Evolutionary conservation across 2,113 vertebrate genomes (phyloP).

Genomic region (Eurypyga helias): DNA sequence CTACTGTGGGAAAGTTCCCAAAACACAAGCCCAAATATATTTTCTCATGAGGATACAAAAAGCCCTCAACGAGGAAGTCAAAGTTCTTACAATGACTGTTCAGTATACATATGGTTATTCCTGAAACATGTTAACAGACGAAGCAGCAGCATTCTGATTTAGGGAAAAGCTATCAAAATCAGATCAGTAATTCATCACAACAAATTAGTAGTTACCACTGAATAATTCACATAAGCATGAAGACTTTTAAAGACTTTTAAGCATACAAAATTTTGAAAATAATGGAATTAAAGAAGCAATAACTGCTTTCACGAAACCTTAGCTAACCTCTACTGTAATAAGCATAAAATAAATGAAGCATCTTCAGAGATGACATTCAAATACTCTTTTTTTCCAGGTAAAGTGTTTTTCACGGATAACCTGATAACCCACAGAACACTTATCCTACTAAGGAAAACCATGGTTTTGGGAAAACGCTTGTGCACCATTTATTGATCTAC

Average conservation of each 20-base stretch:
- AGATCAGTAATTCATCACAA: background rate
- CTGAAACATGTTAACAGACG: background rate
- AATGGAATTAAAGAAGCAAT: background rate
- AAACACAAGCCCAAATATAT: slow-evolving; percentile 57
- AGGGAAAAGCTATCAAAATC: background rate
- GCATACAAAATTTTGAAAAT: background rate
- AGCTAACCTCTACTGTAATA: background rate
- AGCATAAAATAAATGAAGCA: background rate
- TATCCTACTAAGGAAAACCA: background rate
- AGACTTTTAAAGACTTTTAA: background rate
- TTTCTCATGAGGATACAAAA: slow-evolving; percentile 61
- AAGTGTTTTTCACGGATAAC: background rate
- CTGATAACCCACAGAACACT: background rate
- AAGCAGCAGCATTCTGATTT: background rate
- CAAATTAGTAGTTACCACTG: background rate
- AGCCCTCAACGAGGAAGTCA: slow-evolving; percentile 18
- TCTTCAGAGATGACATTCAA: background rate
- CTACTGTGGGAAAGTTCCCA: slow-evolving; percentile 70
- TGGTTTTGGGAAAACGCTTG: accelerated
- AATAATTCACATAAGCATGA: background rate
- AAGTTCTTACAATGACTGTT: slow-evolving; percentile 7
- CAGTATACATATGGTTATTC: background rate
- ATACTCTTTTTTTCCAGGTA: background rate
- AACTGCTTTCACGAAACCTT: background rate
- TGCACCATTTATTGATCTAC: background rate